Evolutionary conservation across 2,888 invertebrate species (phyloP), one percentile per base, ranked within the genome.

Genomic region (Theodoxus fluviatilis): DNA sequence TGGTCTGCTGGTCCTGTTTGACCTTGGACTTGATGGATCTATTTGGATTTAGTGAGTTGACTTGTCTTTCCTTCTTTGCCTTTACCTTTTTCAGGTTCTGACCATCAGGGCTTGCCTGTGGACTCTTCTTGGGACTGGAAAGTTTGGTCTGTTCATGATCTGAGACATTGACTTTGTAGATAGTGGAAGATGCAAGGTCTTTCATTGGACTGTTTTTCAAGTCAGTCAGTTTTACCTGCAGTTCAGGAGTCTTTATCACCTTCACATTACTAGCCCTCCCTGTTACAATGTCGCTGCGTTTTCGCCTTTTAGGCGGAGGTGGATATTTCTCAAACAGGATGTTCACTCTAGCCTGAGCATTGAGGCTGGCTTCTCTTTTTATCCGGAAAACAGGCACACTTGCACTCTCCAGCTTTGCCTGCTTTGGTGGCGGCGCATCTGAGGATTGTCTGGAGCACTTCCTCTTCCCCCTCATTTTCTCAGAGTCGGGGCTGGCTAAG

Each of bases 281-380:
- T 15, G 69, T 70, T 68, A 71, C 68, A 63, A 73, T 75, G 7
- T 63, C 61, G 65, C 71, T 76, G 25, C 73, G 66, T 69, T 76
- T 76, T 9, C 40, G 59, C n/a, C 67, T 47, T 69, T 76, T 77
- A 47, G 77, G 71, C 35, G 71, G 52, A 7, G 73, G 64, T 6
- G 67, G 69, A 9, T 73, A 70, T 67, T 78, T 81, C 64, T 80
- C 82, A 77, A 76, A 81, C 66, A 81, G 52, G 31, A 83, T 80
- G 66, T 83, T 81, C 25, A 82, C 78, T 71, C 78, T 78, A 28
- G 79, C 79, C 33, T 77, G 73, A 25, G 84, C 84, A 75, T 81
- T 82, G 38, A 84, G 67, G 74, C 84, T 84, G 57, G 84, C 84
- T 70, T 81, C 80, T 18, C 83, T 69, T 70, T 79, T 80, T n/a